Evolutionary conservation across 2,113 vertebrate species (phyloP).

Genomic region (Saguinus imperator): DNA sequence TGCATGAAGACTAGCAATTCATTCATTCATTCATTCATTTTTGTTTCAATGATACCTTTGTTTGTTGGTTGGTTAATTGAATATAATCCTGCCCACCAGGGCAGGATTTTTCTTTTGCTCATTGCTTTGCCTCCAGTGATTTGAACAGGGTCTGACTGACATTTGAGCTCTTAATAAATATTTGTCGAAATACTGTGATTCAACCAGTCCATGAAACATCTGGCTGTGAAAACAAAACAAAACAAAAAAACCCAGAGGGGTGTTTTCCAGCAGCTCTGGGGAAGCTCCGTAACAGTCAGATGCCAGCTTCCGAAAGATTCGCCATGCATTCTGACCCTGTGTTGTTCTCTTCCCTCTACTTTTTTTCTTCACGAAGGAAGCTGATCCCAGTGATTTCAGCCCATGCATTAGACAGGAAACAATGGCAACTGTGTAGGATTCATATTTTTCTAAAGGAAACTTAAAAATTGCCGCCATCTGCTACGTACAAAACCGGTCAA

Average conservation of each 20-base stretch:
- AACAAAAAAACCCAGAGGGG: conserved; percentile 16
- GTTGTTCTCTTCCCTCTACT: conserved; percentile 63
- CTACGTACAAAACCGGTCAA: too few species aligned
- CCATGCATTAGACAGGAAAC: conserved; percentile 85
- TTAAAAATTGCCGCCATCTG: too few species aligned
- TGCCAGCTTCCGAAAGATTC: conserved; percentile 78
- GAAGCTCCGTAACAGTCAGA: conserved; percentile 76
- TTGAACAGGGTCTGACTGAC: background rate
- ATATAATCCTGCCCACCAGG: background rate
- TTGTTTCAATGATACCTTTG: background rate
- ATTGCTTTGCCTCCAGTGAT: background rate
- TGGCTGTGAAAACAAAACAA: conserved; percentile 91
- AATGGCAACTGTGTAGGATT: conserved; percentile 86
- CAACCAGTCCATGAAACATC: conserved; percentile 97
- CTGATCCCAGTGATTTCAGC: conserved; percentile 85
- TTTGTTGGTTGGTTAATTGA: background rate
- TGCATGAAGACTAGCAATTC: background rate
- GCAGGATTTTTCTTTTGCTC: background rate
- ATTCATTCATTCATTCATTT: background rate
- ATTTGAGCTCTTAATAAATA: background rate
- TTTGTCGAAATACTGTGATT: conserved; percentile 81
- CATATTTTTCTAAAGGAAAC: conserved; percentile 86
- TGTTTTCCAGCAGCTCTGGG: conserved; percentile 61
- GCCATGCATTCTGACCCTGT: conserved; percentile 53
- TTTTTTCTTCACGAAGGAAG: conserved; percentile 83